phyloP scores from a whole-genome alignment of 2,113 vertebrate species.

The Carassius carassius region DNA sequence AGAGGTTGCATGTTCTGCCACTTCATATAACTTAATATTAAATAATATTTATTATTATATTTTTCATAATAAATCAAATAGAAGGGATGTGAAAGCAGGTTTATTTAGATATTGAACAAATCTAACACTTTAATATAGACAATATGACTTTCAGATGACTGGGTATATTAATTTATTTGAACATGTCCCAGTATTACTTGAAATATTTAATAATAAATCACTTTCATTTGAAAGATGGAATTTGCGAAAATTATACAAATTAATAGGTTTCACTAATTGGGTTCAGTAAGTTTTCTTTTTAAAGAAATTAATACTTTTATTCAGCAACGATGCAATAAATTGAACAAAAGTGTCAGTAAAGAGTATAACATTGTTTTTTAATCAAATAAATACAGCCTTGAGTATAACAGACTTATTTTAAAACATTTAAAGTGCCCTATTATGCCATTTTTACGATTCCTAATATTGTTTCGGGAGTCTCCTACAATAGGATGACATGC shows the following conservation, averaged over 20 bases:
- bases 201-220: background rate
- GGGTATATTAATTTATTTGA: background rate
- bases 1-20: slow-evolving; percentile 36
- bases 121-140: background rate
- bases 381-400: background rate
- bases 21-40: slow-evolving; percentile 10
- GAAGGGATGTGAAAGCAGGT: background rate
- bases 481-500: too few species aligned
- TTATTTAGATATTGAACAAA: slow-evolving; percentile 15
- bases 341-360: too few species aligned
- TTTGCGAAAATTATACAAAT: background rate
- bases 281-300: background rate
- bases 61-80: slow-evolving; percentile 10
- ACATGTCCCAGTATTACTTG: slow-evolving; percentile 7
- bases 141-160: background rate
- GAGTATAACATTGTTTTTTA: background rate
- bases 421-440: background rate
- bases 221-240: background rate
- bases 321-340: background rate
- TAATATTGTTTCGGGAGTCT: too few species aligned
- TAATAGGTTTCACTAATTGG: background rate
- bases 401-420: background rate
- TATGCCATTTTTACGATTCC: too few species aligned
- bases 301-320: background rate
- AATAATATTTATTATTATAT: slow-evolving; percentile 30